Base-by-base conservation (phyloP, 1,140 invertebrate species). In the Ceratosolen fusciceps region DNA sequence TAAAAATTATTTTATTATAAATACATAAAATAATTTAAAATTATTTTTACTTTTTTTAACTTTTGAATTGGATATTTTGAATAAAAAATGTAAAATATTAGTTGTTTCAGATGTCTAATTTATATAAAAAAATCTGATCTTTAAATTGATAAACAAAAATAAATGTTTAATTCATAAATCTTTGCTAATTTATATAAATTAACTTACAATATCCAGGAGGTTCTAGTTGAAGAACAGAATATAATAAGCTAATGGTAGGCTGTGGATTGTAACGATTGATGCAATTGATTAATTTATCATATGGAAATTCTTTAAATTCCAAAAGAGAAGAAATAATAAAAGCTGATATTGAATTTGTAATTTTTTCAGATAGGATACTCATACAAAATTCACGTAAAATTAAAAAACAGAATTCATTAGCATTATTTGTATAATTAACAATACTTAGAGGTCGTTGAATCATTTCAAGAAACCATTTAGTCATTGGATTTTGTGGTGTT, bases 391-490 rank as follows among this genome's bases (percentile, higher is more conserved):
- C 79, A 5, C 82, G 80, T 24, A 91, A 72, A 47, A 90, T 83
- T 3, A 86, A 79, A 62, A 81, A 76, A 21, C 84, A 88, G 81
- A 91, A 92, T 56, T 90, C 87, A 82, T 88, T 85, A 39, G 82
- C 77, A 54, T 82, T 82, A 58, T 84, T 75, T 54, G 77, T 71
- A 47, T 78, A 73, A 65, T 85, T 80, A 10, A 90, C 90, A 80
- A 93, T 89, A 81, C 89, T 87, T 58, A 98, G 86, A 0, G 96
- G 96, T 81, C 94, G 92, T 80, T 94, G 91, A 60, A 97, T 93
- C 79, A 98, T 92, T 79, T 95, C 93, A 73, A 96, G 90, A 14
- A 97, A 89, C 81, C 94, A 94, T 74, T 93, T 93, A 39, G 95
- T 92, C 10, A 96, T 89, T 16, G 94, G 93, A 58, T 94, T 96